Conservation (phyloP, 1,140 invertebrate genomes). For the Rhyzopertha dominica region DNA sequence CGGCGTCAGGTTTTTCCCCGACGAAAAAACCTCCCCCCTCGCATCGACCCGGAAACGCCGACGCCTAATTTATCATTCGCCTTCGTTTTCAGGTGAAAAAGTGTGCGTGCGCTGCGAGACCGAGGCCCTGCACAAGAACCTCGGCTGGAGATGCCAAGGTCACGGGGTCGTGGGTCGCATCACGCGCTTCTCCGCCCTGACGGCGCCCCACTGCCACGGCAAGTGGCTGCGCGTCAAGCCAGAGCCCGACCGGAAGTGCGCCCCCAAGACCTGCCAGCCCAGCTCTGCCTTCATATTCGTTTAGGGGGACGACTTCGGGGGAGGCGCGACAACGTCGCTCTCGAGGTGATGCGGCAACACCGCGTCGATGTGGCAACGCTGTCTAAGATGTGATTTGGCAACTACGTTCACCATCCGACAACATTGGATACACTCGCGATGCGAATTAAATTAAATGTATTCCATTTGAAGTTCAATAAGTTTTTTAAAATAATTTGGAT, state of each 20-base stretch:
- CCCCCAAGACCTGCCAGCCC: conserved; percentile 49
- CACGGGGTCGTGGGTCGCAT: conserved; percentile 66
- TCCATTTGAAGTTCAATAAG: too few relatives aligned
- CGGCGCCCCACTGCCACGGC: conserved; percentile 73
- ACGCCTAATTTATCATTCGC: too few relatives aligned
- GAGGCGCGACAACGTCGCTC: not conserved
- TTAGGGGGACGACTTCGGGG: conserved; percentile 38
- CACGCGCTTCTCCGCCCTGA: conserved; percentile 71
- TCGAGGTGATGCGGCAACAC: too few relatives aligned
- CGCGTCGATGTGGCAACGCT: too few relatives aligned
- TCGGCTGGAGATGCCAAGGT: conserved; percentile 73
- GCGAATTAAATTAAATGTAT: too few relatives aligned
- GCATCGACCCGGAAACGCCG: not conserved
- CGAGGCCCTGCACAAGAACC: conserved; percentile 63
- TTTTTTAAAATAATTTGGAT: too few relatives aligned
- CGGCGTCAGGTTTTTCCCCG: too few relatives aligned
- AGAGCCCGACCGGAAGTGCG: conserved; percentile 51
- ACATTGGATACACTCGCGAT: too few relatives aligned
- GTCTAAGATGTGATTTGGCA: too few relatives aligned
- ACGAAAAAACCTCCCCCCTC: too few relatives aligned
- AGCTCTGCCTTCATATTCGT: conserved; percentile 65
- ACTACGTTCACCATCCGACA: too few relatives aligned
- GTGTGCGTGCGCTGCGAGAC: conserved; percentile 73
- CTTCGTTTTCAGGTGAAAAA: conserved; percentile 59
- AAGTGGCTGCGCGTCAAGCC: conserved; percentile 70